Evolutionary conservation across 2,113 vertebrate genomes (phyloP).

Genomic region (Tupaia chinensis): DNA sequence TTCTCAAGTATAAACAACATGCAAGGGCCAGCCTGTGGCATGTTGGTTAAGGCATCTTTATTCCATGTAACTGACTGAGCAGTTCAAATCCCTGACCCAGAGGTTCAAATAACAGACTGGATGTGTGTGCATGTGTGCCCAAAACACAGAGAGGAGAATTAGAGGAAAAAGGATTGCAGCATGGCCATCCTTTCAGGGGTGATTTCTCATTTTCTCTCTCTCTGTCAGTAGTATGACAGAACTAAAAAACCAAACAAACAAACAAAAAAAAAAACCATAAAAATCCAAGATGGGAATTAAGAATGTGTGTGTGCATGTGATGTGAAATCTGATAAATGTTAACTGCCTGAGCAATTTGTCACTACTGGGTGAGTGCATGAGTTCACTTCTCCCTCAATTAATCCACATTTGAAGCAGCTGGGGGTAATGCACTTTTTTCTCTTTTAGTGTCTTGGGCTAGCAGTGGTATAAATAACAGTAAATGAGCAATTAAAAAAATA

Average conservation of each 20-base stretch:
- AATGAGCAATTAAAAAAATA: neutral
- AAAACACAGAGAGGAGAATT: no score
- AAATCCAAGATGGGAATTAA: neutral
- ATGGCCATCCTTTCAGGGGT: no score
- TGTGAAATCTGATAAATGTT: neutral
- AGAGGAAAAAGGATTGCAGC: no score
- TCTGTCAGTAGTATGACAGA: no score
- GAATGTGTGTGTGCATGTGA: neutral
- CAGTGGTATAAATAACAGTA: neutral
- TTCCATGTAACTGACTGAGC: no score
- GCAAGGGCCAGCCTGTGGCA: no score
- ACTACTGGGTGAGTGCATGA: neutral
- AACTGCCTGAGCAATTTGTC: neutral
- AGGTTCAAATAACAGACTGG: no score
- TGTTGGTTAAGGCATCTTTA: no score
- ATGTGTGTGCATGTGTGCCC: no score
- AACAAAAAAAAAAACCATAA: neutral
- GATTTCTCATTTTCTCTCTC: no score
- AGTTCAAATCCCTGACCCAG: no score
- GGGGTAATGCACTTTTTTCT: neutral
- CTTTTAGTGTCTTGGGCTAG: neutral
- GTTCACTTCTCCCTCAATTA: neutral
- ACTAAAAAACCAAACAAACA: no score
- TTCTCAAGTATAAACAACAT: neutral
- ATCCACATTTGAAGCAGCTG: neutral